Evolutionary conservation across 2,113 vertebrate species (phyloP), one percentile per base, ranked within the genome.

Genomic region (Eclectus roratus): DNA sequence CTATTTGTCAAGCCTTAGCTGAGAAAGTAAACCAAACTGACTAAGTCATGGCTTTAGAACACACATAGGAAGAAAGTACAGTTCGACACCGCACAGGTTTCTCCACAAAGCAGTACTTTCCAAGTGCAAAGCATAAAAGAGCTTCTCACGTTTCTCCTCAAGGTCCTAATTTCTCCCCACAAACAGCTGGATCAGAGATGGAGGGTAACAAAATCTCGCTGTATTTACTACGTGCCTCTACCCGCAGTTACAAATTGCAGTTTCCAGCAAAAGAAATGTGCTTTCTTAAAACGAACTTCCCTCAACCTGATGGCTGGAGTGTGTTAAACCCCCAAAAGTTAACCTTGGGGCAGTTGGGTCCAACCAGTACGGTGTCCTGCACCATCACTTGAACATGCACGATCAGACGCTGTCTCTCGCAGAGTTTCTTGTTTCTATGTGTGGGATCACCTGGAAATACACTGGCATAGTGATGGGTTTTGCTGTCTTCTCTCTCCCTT

Each of bases 21-120:
- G 2, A 61, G 44, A 71, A 52, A 90, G 69, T 47, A 95, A 96
- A 97, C 55, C 53, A 94, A 91, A 86, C n/a, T 46, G 87, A 91
- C 11, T 44, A 73, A 88, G 29, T 80, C 43, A 83, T 7, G 33
- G 43, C 24, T 92, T 94, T 55, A 37, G 31, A 85, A 88, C 27
- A 19, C 5, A 9, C 31, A 68, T 1, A 70, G 56, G 43, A 95
- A 90, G 47, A 53, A 93, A 73, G 49, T 19, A 49, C 14, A 46
- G 39, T 27, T 88, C 58, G 68, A 39, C 58, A 73, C 47, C 80
- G 46, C 77, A 88, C 43, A 64, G 52, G 50, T 60, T 91, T 70
- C 72, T 78, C 68, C 70, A 88, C 23, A 93, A 93, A 93, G 35
- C 35, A 8, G 29, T 28, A 19, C 24, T 71, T 96, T 90, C 28